Conservation (phyloP, 1,140 invertebrate genomes). For the Zeugodacus cucurbitae region DNA sequence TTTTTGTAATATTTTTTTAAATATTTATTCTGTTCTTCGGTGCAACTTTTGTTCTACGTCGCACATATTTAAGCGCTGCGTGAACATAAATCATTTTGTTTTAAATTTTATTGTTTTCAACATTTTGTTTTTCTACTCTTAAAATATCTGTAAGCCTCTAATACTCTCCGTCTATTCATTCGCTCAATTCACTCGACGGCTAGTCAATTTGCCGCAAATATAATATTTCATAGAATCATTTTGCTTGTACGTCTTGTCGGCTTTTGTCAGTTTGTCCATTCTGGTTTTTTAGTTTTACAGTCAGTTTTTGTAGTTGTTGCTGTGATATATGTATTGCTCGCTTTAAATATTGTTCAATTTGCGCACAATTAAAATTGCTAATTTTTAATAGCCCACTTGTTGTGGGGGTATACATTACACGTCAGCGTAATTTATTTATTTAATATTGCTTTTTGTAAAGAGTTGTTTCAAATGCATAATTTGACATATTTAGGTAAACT, state of each 20-base stretch:
- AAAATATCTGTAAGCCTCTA: neutral
- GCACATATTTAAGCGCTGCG: neutral
- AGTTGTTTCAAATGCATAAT: conserved; percentile 20
- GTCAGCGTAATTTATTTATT: neutral
- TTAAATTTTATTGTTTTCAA: conserved; percentile 23
- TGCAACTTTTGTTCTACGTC: neutral
- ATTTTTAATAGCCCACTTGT: neutral
- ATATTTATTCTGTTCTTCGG: neutral
- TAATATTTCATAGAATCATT: neutral
- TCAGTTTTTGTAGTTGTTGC: neutral
- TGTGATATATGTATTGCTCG: neutral
- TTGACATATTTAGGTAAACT: conserved; percentile 25
- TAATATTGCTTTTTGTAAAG: neutral
- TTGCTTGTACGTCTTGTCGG: neutral
- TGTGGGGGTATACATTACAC: neutral
- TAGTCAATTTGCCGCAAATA: conserved; percentile 16
- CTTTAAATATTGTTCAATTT: neutral
- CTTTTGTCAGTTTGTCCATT: neutral
- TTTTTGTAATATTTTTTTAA: neutral
- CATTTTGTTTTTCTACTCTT: neutral
- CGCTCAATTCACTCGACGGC: neutral
- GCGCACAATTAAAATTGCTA: conserved; percentile 36
- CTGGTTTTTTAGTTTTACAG: neutral
- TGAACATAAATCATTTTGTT: conserved; percentile 8
- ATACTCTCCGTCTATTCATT: neutral